These are phyloP conservation scores for Poecilia velifera DNA, from an alignment of 2,797 vertebrate species.

Conservation along the genomic window DNA sequence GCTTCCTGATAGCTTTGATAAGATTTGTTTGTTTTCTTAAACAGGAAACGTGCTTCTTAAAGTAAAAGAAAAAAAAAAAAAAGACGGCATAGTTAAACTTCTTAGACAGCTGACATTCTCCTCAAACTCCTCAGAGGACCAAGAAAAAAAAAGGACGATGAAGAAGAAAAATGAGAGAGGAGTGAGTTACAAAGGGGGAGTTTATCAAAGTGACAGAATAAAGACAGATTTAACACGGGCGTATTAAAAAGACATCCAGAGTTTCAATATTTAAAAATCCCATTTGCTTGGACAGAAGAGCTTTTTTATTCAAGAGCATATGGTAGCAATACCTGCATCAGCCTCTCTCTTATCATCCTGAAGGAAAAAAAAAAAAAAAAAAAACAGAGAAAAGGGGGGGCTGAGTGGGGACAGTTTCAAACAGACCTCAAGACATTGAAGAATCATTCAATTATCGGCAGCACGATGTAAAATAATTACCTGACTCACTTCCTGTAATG, in stretches of 20 bases:
- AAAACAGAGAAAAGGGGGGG: slow-evolving; percentile 48
- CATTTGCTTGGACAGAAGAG: slow-evolving; percentile 81
- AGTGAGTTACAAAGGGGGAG: slow-evolving; percentile 51
- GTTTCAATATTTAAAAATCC: slow-evolving; percentile 85
- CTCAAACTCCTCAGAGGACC: slow-evolving; percentile 62
- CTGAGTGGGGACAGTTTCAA: slow-evolving; percentile 87
- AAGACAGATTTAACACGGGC: slow-evolving; percentile 79
- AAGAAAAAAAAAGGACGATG: neutral
- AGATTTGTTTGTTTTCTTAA: slow-evolving; percentile 84
- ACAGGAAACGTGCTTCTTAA: slow-evolving; percentile 81
- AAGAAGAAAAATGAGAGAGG: slow-evolving; percentile 21
- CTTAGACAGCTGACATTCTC: slow-evolving; percentile 71
- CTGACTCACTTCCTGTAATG: slow-evolving; percentile 98
- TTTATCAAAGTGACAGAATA: slow-evolving; percentile 83
- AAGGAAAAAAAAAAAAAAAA: slow-evolving; percentile 75
- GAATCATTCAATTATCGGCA: slow-evolving; percentile 99
- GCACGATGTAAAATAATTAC: slow-evolving; percentile 98
- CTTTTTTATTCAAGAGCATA: slow-evolving; percentile 83
- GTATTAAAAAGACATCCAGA: slow-evolving; percentile 81
- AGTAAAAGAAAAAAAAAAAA: slow-evolving; percentile 21
- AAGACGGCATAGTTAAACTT: slow-evolving; percentile 56
- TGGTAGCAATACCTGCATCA: slow-evolving; percentile 81
- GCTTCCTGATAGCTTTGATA: slow-evolving; percentile 84
- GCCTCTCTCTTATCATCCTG: slow-evolving; percentile 86
- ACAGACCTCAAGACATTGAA: slow-evolving; percentile 90